Evolutionary conservation across 2,113 vertebrate genomes (phyloP).

Genomic region (Peromyscus polionotus): DNA sequence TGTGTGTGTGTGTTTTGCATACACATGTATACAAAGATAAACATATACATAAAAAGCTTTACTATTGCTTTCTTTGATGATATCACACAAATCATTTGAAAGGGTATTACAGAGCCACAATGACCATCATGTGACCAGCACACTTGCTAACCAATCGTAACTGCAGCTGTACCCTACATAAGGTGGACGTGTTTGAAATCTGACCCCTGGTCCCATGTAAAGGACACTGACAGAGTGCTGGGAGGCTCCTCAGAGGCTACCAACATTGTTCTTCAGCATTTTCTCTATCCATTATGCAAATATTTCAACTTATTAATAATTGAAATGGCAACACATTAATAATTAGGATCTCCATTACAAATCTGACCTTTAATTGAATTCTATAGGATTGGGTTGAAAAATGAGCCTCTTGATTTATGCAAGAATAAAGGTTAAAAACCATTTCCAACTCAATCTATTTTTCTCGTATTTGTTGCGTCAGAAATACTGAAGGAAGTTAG

Average conservation of each 20-base stretch:
- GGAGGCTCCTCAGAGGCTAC: slow-evolving; percentile 77
- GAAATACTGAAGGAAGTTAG: slow-evolving; percentile 52
- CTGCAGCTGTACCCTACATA: slow-evolving; percentile 65
- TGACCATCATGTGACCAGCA: slow-evolving; percentile 43
- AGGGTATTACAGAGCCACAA: background rate
- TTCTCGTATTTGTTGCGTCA: slow-evolving; percentile 75
- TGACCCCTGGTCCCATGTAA: slow-evolving; percentile 44
- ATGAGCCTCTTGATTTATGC: slow-evolving; percentile 90
- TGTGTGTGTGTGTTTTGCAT: background rate
- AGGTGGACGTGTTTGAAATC: slow-evolving; percentile 70
- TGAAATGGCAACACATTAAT: slow-evolving; percentile 91
- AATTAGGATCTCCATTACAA: slow-evolving; percentile 90
- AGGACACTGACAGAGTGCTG: slow-evolving; percentile 76
- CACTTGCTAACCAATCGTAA: slow-evolving; percentile 34
- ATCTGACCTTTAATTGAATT: slow-evolving; percentile 93
- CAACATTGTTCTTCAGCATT: slow-evolving; percentile 87
- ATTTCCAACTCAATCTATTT: slow-evolving; percentile 84
- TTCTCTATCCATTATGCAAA: slow-evolving; percentile 90
- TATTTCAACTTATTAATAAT: slow-evolving; percentile 90
- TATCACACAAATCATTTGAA: background rate
- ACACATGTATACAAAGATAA: background rate
- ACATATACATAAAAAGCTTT: background rate
- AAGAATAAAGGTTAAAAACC: slow-evolving; percentile 91
- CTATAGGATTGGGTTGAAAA: slow-evolving; percentile 90
- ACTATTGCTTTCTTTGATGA: slow-evolving; percentile 9